Base-by-base conservation (phyloP, 2,113 vertebrate genomes). In the Tiliqua scincoides region DNA sequence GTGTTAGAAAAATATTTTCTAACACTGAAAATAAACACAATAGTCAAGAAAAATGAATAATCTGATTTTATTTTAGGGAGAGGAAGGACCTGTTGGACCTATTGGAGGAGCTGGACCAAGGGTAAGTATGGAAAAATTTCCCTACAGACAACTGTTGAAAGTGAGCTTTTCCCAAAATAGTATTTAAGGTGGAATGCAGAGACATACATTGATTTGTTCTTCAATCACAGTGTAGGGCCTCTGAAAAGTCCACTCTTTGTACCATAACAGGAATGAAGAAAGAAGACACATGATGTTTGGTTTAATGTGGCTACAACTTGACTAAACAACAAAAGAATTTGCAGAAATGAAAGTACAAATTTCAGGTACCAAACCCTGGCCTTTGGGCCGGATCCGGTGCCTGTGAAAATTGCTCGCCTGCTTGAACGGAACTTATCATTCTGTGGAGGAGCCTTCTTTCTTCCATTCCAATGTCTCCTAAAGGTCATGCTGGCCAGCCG, bases 51-150 rank as follows among this genome's bases (percentile, higher is more conserved):
- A 65, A 32, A 75, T 2, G 75, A 35, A 61, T 86, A 84, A 2
- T 77, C n/a, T 93, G 6, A 73, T 95, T 87, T 93, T 87, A 89
- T 94, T 92, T 94, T 76, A 99, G 99, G 99, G 99, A 86, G 98
- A 98, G 91, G 97, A 98, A 95, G 99, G 99, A 95, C 97, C 97
- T 84, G 27, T 93, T 67, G 99, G 99, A 93, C 97, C 98, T 83
- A 91, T 94, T 89, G 99, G 99, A 93, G 96, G 92, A 74, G 72
- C 95, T 0, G 99, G 99, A 83, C 96, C 97, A 85, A 96, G 91
- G 93, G 99, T 99, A 97, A 95, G 98, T 97, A 89, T 79, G 52
- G 85, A 72, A 75, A 79, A 73, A 15, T 57, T 21, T 9, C 1
- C 17, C 3, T 11, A 20, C 30, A 35, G 40, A 10, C 11, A 48